Evolutionary conservation across 2,797 vertebrate species (phyloP).

Genomic region (Eremophila alpestris): DNA sequence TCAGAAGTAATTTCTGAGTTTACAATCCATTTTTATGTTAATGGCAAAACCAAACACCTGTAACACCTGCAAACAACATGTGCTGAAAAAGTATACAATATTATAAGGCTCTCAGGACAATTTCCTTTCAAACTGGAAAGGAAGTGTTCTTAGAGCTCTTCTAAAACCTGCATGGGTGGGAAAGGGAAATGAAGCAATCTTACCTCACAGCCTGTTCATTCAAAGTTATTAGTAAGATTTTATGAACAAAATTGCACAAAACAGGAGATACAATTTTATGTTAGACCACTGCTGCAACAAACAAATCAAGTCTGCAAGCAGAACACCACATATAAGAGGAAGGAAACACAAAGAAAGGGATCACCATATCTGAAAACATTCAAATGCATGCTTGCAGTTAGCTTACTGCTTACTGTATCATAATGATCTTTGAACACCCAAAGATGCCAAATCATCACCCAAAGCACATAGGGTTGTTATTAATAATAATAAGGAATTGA

Average conservation of each 20-base stretch:
- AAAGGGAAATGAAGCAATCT: background rate
- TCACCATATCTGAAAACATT: slow-evolving; percentile 43
- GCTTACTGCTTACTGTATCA: background rate
- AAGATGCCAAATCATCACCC: slow-evolving; percentile 47
- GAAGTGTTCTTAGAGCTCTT: background rate
- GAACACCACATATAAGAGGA: slow-evolving; percentile 56
- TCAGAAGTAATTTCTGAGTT: background rate
- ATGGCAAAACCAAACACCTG: background rate
- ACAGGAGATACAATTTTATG: background rate
- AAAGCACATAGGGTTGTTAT: slow-evolving; percentile 10
- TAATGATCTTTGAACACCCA: background rate
- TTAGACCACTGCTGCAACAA: slow-evolving; percentile 37
- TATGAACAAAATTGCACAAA: background rate
- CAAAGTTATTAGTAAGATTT: slow-evolving; percentile 7
- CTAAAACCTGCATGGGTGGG: background rate
- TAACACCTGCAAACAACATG: background rate
- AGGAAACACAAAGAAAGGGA: slow-evolving; percentile 20
- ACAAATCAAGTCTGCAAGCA: slow-evolving; percentile 56
- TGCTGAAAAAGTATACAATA: background rate
- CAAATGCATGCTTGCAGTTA: slow-evolving; percentile 66
- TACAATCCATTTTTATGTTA: background rate
- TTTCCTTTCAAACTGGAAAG: background rate
- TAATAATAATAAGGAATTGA: slow-evolving; percentile 62
- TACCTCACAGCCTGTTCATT: background rate
- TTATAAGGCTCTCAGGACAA: background rate